Conservation (phyloP, 2,888 invertebrate genomes). For the Pristionchus entomophagus region DNA sequence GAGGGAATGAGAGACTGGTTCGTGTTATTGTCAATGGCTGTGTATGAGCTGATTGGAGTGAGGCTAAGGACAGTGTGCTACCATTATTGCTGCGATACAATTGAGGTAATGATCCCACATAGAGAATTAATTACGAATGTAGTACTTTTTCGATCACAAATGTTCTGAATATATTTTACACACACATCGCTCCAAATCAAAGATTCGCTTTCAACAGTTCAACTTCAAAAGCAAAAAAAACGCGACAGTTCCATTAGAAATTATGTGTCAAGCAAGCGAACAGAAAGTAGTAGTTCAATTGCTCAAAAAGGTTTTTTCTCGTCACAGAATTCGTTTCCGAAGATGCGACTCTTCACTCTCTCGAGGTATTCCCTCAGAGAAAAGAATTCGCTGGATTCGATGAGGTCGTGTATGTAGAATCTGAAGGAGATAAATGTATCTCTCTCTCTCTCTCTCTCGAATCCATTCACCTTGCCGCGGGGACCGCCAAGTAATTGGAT, state of each 20-base stretch:
- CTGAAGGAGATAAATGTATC: neutral
- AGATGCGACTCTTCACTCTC: neutral
- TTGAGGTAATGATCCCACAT: no score
- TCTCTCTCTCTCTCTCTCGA: neutral
- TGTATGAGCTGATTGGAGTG: no score
- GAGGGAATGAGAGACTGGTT: no score
- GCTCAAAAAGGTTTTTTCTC: neutral
- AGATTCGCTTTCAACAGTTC: neutral
- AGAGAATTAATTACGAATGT: no score
- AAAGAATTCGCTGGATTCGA: neutral
- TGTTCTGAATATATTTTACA: neutral
- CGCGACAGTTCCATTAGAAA: neutral
- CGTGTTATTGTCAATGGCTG: no score
- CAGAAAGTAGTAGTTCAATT: neutral
- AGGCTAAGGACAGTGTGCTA: no score
- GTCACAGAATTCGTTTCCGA: slow-evolving; percentile 31
- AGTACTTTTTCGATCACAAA: no score
- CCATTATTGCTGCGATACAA: no score
- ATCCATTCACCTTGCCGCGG: neutral
- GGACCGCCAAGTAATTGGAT: neutral
- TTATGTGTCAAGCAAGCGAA: neutral
- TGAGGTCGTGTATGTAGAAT: neutral
- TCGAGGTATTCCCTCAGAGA: slow-evolving; percentile 24
- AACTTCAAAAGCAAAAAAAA: neutral
- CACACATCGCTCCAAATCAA: neutral